Percentiles rank a stretch among this genome's conserved stretches.
Conservation (phyloP, 2,113 vertebrate genomes). For the Anhinga anhinga region DNA sequence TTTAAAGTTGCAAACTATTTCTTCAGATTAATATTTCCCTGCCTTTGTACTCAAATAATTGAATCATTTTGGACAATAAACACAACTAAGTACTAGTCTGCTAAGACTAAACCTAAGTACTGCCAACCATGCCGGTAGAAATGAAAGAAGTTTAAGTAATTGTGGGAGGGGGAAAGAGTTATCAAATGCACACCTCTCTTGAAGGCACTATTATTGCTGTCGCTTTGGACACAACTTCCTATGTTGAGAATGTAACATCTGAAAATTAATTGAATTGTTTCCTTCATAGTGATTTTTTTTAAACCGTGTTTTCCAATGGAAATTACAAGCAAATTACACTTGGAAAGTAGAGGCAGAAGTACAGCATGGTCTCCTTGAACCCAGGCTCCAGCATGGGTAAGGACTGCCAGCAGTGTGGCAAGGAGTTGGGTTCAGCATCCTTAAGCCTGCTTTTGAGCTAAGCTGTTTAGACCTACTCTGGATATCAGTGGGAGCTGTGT, state of each 20-base stretch:
- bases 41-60: not conserved
- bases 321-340: not conserved
- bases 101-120: not conserved
- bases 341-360: not conserved
- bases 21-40: not conserved
- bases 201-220: not conserved
- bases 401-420: not conserved
- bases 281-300: not conserved
- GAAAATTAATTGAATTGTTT: not conserved
- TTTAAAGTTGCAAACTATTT: not conserved
- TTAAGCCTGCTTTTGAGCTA: not conserved
- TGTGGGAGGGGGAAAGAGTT: not conserved
- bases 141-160: not conserved
- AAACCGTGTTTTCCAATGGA: not conserved
- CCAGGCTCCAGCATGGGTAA: not conserved
- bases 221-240: not conserved
- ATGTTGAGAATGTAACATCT: not conserved
- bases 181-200: not conserved
- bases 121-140: not conserved
- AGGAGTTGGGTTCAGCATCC: not conserved
- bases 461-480: not conserved
- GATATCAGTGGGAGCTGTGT: not conserved
- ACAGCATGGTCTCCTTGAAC: not conserved
- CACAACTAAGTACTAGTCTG: not conserved
- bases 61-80: not conserved